Evolutionary conservation across 2,797 vertebrate genomes (phyloP).

Genomic region (Telmatherina bonti): DNA sequence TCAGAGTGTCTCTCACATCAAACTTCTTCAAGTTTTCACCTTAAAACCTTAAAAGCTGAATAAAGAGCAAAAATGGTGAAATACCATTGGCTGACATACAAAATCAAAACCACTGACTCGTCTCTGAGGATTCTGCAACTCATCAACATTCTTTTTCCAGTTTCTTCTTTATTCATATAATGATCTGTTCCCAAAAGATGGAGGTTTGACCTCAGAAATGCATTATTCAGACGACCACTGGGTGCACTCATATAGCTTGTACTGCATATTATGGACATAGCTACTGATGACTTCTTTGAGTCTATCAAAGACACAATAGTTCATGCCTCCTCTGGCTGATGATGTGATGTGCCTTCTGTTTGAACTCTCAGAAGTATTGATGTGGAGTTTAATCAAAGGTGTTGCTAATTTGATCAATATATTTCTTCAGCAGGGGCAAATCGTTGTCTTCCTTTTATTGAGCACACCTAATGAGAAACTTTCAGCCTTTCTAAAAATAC

Average conservation of each 20-base stretch:
- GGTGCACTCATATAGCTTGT: neutral
- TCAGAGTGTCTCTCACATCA: neutral
- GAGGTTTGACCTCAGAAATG: neutral
- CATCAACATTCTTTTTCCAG: neutral
- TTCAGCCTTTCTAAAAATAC: neutral
- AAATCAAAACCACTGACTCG: neutral
- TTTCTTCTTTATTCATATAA: neutral
- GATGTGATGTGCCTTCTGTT: conserved; percentile 16
- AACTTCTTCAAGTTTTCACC: neutral
- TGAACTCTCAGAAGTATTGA: conserved; percentile 34
- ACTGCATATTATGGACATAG: no score
- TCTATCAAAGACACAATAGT: neutral
- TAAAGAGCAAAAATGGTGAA: neutral
- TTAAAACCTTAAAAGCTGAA: neutral
- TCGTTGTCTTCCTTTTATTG: conserved; percentile 16
- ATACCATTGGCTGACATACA: neutral
- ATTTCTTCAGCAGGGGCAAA: conserved; percentile 22
- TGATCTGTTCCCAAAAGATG: neutral
- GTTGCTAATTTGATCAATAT: conserved; percentile 32
- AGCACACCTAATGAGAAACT: conserved; percentile 4
- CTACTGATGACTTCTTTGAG: neutral
- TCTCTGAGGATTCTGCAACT: neutral
- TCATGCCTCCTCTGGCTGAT: neutral
- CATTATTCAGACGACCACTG: neutral
- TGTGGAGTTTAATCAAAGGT: conserved; percentile 30